Conservation (phyloP, 2,113 vertebrate genomes). For the Alligator sinensis region DNA sequence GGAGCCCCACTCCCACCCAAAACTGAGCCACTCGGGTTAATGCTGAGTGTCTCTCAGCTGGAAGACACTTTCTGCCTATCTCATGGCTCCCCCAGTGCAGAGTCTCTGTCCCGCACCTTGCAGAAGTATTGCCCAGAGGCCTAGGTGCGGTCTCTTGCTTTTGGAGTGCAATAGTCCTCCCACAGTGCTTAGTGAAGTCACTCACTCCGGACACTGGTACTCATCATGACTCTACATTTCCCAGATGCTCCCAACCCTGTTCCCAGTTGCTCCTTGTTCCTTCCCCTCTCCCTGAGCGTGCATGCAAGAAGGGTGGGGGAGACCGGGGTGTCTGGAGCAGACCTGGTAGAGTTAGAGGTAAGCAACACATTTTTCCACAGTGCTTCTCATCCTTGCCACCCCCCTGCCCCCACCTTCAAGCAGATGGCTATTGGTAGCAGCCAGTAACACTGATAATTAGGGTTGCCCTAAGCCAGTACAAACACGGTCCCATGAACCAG, state of each 20-base stretch:
- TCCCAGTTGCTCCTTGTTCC: neutral
- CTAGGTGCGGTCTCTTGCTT: fast-evolving
- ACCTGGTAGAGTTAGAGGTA: neutral
- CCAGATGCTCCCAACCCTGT: neutral
- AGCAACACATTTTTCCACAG: neutral
- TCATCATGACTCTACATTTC: neutral
- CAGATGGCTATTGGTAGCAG: fast-evolving
- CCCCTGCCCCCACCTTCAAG: neutral
- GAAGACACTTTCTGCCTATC: neutral
- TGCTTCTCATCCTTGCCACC: neutral
- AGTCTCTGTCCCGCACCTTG: neutral
- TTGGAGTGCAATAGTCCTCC: neutral
- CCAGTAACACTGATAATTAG: neutral
- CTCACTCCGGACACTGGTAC: neutral
- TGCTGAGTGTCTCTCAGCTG: neutral
- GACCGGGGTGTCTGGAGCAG: neutral
- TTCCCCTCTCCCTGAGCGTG: fast-evolving
- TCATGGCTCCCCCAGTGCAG: neutral
- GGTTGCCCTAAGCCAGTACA: neutral
- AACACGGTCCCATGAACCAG: neutral
- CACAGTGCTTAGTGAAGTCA: fast-evolving
- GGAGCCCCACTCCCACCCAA: neutral
- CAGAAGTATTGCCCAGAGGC: neutral
- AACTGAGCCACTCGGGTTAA: neutral
- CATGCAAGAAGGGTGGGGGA: neutral